Evolutionary conservation across 2,797 vertebrate species (phyloP), one percentile per base, ranked within the genome.

Genomic region (Melanotaenia trifasciata): DNA sequence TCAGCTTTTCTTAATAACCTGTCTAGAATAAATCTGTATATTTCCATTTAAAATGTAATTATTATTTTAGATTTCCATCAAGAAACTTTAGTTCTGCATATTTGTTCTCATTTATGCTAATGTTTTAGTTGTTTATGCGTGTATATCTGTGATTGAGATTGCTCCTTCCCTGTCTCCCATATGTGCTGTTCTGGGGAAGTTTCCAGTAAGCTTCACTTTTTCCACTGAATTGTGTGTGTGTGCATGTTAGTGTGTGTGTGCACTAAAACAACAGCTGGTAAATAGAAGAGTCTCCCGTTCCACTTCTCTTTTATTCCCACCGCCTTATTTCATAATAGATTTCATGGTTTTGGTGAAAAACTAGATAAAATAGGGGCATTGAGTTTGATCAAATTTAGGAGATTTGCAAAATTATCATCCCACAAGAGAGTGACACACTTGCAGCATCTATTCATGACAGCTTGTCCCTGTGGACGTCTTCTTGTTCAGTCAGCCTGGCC

Each of bases 221-320:
- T 84, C 79, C 64, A 63, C 59, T 64, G 66, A 84, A 76, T 24
- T 18, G 59, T n/a, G 32, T 72, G 68, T 67, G 43, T 56, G 69
- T 70, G 47, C 58, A 45, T 53, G 70, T 56, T 60, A 60, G 58
- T 65, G 62, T 65, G 66, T 73, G 76, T 70, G 66, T 75, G 58
- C 56, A 5, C 10, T 65, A 67, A 84, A 81, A 76, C 85, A 92
- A 76, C 93, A 95, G 93, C 91, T 93, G 93, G 81, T 88, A 67
- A 89, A 84, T 78, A 68, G 78, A 83, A 57, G 61, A 43, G 65
- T 75, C 47, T 91, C 68, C 71, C 60, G 58, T 89, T 88, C 68
- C 79, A 70, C 72, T 63, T 76, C 54, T 59, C 76, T 67, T 43
- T 70, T 43, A 20, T 76, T 74, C 85, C 68, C 74, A 63, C 74